Base-by-base conservation (phyloP, 2,113 vertebrate species). In the Oncorhynchus keta region DNA sequence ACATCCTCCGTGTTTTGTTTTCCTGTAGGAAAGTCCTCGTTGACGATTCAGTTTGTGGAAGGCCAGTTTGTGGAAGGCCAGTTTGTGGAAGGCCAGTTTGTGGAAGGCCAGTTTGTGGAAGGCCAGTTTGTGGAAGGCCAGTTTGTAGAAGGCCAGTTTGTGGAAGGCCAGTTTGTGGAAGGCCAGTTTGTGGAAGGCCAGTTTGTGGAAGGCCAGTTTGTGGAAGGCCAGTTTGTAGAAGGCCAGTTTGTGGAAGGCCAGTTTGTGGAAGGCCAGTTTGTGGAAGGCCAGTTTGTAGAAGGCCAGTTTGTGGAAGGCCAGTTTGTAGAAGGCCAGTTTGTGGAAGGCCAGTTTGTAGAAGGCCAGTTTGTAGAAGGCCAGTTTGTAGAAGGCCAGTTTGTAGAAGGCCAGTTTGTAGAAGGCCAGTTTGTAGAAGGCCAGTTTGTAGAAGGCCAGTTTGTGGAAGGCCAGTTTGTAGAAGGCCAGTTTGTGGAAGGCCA, bases 1-100 rank as follows among this genome's bases (percentile, higher is more conserved):
- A 39, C 35, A 9, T 39, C 8, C 7, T 64, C 3, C 0, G 1
- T 64, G 8, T 18, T n/a, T 68, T 24, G 39, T 20, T 68, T 35
- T 18, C 26, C 90, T 92, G 26, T 87, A 99, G 97, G 98, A 88
- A 99, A 99, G 93, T 99, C 98, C 74, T 99, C 98, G 74, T 90
- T 99, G 94, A 98, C 98, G 1, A 99, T 99, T 91, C 98, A 99
- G 92, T 99, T 99, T 93, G 98, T 99, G 82, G 98, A 99, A 93
- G 98, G 98, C 85, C 98, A 99, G 88, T 99, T 99, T 92, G 97
- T 99, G 78, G 98, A 99, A n/a, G n/a, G n/a, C 91, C 98, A 99
- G 92, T 99, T 99, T 93, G 98, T 99, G 82, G 98, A 99, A 93
- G 98, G 98, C 85, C 98, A 99, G 88, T 99, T 99, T 92, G 97